A percentile compares a stretch with the other conserved stretches of the same genome.
Conservation (phyloP, 1,140 invertebrate genomes). For the Meloidogyne hapla region DNA sequence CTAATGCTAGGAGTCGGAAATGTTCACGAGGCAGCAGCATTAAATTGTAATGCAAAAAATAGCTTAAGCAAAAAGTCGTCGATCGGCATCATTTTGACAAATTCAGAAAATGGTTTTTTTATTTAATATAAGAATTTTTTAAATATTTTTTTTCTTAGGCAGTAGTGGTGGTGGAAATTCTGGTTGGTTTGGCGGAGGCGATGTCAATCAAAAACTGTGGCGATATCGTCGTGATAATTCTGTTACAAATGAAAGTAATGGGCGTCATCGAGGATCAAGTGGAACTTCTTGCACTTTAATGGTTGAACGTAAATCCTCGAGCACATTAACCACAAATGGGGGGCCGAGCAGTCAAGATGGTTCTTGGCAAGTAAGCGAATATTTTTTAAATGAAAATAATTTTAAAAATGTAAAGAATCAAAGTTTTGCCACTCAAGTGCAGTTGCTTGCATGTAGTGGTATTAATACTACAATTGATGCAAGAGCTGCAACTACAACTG, state of each 20-base stretch:
- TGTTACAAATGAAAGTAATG: constrained; percentile 2
- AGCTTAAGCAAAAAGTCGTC: neutral
- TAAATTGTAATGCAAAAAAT: neutral
- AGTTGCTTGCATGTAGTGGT: neutral
- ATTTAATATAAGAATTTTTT: neutral
- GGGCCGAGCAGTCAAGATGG: neutral
- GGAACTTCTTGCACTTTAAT: neutral
- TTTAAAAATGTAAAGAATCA: neutral
- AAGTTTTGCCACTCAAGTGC: neutral
- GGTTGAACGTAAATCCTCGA: neutral
- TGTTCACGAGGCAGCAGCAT: constrained; percentile 2
- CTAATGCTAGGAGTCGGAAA: neutral
- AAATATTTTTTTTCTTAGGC: neutral
- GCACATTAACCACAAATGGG: neutral
- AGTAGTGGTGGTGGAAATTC: neutral
- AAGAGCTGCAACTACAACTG: neutral
- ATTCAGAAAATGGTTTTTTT: neutral
- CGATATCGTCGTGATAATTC: neutral
- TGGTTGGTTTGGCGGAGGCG: neutral
- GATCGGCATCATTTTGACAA: neutral
- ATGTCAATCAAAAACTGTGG: constrained; percentile 22
- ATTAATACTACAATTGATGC: neutral
- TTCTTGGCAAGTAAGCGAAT: neutral
- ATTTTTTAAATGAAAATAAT: neutral
- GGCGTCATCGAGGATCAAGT: neutral